phyloP scores from a whole-genome alignment of 2,113 vertebrate genomes.

The Atherinomorus stipes region DNA sequence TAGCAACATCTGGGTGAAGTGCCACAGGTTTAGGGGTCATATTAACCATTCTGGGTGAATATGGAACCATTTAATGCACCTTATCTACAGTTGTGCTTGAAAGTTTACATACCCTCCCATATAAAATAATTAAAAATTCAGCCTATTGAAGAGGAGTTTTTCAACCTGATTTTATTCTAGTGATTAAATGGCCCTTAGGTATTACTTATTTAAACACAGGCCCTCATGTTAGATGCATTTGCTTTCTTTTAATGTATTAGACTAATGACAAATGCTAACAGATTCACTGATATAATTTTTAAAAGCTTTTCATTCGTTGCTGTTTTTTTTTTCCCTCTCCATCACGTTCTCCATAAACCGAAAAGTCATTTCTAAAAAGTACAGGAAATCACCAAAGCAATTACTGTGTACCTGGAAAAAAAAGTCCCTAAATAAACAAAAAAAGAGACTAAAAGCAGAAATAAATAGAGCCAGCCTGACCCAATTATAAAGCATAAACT shows the following conservation, averaged over 20 bases:
- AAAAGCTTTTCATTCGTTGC: not conserved
- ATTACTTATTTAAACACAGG: not conserved
- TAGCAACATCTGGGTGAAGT: too few species aligned
- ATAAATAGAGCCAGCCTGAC: not conserved
- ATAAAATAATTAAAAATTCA: too few species aligned
- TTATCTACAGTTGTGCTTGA: too few species aligned
- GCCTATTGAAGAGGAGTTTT: not conserved
- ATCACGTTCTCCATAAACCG: conserved; percentile 13
- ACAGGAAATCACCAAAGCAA: conserved; percentile 20
- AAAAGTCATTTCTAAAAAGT: conserved; percentile 16
- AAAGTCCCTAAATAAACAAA: conserved; percentile 12
- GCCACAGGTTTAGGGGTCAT: too few species aligned
- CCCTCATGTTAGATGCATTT: conserved; percentile 12
- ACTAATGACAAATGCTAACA: not conserved
- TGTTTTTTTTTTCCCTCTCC: not conserved
- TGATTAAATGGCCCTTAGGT: conserved; percentile 22
- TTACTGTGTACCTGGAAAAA: conserved; percentile 7
- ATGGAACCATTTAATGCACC: too few species aligned
- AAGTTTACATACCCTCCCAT: too few species aligned
- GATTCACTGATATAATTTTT: not conserved
- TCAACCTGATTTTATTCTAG: conserved; percentile 2
- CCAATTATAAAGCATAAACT: not conserved
- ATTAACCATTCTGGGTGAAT: too few species aligned
- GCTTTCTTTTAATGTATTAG: too few species aligned
- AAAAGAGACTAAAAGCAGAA: too few species aligned